Percentiles rank a stretch among this genome's conserved stretches.
phyloP scores from a whole-genome alignment of 2,113 vertebrate species.

The Eira barbara region DNA sequence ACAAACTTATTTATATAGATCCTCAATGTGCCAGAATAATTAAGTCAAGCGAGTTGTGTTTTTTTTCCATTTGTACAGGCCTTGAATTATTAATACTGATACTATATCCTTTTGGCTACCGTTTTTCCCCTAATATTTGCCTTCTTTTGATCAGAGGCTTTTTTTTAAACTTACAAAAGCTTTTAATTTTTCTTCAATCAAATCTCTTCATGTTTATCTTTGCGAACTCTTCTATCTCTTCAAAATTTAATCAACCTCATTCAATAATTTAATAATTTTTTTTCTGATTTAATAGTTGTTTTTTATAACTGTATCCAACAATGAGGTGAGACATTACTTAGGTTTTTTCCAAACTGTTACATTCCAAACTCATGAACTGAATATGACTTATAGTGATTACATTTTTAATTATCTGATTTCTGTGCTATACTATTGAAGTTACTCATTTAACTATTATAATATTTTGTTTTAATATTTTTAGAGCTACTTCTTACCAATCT shows the following conservation, averaged over 20 bases:
- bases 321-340: background rate
- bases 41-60: background rate
- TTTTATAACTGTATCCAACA: background rate
- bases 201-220: background rate
- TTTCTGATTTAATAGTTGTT: background rate
- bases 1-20: background rate
- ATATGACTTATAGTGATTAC: background rate
- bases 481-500: background rate
- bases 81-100: background rate
- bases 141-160: background rate
- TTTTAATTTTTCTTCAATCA: background rate
- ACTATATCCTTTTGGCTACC: background rate
- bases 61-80: background rate
- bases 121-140: background rate
- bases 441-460: background rate
- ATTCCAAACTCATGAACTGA: background rate
- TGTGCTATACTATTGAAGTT: background rate
- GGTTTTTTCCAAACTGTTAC: background rate
- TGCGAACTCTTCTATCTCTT: background rate
- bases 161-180: background rate
- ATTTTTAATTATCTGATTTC: background rate
- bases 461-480: background rate
- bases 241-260: background rate
- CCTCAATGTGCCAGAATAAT: background rate
- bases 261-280: background rate